Conservation (phyloP, 2,113 vertebrate genomes). For the Macquaria ambigua region DNA sequence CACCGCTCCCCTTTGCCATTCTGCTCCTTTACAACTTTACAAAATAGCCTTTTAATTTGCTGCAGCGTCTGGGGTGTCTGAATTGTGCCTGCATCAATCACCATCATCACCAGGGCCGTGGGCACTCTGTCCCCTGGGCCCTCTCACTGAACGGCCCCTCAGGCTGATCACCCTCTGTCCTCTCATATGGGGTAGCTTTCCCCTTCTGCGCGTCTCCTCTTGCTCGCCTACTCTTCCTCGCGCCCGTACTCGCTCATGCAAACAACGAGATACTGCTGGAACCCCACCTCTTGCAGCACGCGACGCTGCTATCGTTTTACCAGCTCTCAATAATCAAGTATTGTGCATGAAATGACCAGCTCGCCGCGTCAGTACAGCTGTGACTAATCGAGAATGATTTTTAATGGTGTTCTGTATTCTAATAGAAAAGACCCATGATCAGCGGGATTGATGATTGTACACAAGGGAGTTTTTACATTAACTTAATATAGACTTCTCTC, state of each 20-base stretch:
- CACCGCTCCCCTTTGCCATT: slow-evolving; percentile 75
- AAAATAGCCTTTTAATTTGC: slow-evolving; percentile 90
- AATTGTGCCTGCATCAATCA: slow-evolving; percentile 86
- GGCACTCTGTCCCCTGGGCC: slow-evolving; percentile 80
- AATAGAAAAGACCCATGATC: slow-evolving; percentile 1
- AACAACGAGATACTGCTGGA: slow-evolving; percentile 25
- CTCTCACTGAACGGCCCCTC: slow-evolving; percentile 76
- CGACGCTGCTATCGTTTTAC: not conserved
- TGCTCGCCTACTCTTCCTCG: slow-evolving; percentile 25
- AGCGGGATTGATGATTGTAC: slow-evolving; percentile 13
- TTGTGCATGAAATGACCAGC: not conserved
- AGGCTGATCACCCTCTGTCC: slow-evolving; percentile 63
- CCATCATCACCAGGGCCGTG: slow-evolving; percentile 81
- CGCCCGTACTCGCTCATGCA: slow-evolving; percentile 29
- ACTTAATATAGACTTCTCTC: slow-evolving; percentile 18
- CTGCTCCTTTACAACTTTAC: slow-evolving; percentile 86
- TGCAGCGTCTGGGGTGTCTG: slow-evolving; percentile 84
- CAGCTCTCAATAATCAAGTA: not conserved
- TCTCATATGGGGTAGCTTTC: slow-evolving; percentile 36
- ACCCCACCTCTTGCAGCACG: not conserved
- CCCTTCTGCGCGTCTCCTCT: slow-evolving; percentile 21
- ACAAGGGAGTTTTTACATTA: slow-evolving; percentile 43
- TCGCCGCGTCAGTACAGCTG: not conserved
- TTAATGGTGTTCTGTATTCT: not conserved
- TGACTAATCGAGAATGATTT: not conserved